phyloP scores from a whole-genome alignment of 1,140 invertebrate genomes.

The Galleria mellonella region DNA sequence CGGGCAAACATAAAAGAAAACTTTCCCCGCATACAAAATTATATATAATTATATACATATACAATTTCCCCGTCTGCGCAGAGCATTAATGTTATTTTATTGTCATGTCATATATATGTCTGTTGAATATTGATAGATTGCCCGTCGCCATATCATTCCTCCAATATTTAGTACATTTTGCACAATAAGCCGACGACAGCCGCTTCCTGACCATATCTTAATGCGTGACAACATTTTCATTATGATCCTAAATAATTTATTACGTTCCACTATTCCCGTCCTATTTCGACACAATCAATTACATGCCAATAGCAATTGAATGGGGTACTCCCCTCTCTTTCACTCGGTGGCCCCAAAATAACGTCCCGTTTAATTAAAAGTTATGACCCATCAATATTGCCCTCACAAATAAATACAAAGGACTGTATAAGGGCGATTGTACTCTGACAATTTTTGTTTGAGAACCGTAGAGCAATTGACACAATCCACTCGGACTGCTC shows the following conservation, averaged over 20 bases:
- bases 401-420: conserved; percentile 26
- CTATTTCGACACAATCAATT: conserved; percentile 24
- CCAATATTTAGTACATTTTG: neutral
- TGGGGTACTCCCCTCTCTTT: conserved; percentile 12
- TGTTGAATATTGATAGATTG: too few relatives aligned
- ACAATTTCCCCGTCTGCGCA: too few relatives aligned
- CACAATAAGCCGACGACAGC: conserved; percentile 2
- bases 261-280: conserved; percentile 7
- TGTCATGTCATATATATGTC: too few relatives aligned
- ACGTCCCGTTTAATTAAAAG: conserved; percentile 65
- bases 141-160: too few relatives aligned
- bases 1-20: too few relatives aligned
- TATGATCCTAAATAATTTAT: conserved; percentile 33
- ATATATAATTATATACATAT: too few relatives aligned
- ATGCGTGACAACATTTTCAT: conserved; percentile 38
- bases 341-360: conserved; percentile 30
- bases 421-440: conserved; percentile 17
- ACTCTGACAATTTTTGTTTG: too few relatives aligned
- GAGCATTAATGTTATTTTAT: too few relatives aligned
- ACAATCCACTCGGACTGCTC: too few relatives aligned
- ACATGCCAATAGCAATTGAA: conserved; percentile 21
- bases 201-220: conserved; percentile 11
- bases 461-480: too few relatives aligned
- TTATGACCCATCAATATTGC: conserved; percentile 51
- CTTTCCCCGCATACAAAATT: too few relatives aligned